Evolutionary conservation across 2,888 invertebrate species (phyloP).

Genomic region (Ectobius pallidus): DNA sequence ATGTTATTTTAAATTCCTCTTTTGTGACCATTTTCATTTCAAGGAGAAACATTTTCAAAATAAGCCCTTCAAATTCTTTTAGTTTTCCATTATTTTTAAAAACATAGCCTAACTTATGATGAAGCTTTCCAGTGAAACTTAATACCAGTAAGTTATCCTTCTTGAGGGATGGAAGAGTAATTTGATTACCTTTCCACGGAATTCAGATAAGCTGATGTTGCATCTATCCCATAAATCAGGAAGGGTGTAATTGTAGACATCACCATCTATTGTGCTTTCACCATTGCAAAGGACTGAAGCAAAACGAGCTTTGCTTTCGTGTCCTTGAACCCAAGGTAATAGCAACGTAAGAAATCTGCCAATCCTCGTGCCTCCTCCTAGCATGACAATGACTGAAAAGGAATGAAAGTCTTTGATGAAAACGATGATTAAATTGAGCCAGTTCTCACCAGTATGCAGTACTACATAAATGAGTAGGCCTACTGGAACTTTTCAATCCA

Average conservation of each 20-base stretch:
- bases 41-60: neutral
- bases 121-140: neutral
- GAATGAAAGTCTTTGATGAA: too few species aligned
- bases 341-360: neutral
- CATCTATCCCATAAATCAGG: slow-evolving; percentile 4
- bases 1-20: too few species aligned
- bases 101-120: neutral
- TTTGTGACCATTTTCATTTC: too few species aligned
- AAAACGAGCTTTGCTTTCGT: slow-evolving; percentile 8
- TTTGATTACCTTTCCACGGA: slow-evolving; percentile 33
- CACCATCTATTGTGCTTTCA: neutral
- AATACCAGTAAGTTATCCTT: too few species aligned
- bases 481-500: too few species aligned
- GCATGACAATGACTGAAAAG: too few species aligned
- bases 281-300: slow-evolving; percentile 12
- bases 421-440: too few species aligned
- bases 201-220: slow-evolving; percentile 27
- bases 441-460: too few species aligned
- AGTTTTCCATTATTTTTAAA: neutral
- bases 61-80: neutral
- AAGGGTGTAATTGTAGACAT: slow-evolving; percentile 28
- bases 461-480: too few species aligned
- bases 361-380: neutral
- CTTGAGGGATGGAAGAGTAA: too few species aligned
- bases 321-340: neutral